A percentile compares a stretch with the other conserved stretches of the same genome.
Conservation (phyloP, 2,797 vertebrate genomes). For the Pangasius macronema region DNA sequence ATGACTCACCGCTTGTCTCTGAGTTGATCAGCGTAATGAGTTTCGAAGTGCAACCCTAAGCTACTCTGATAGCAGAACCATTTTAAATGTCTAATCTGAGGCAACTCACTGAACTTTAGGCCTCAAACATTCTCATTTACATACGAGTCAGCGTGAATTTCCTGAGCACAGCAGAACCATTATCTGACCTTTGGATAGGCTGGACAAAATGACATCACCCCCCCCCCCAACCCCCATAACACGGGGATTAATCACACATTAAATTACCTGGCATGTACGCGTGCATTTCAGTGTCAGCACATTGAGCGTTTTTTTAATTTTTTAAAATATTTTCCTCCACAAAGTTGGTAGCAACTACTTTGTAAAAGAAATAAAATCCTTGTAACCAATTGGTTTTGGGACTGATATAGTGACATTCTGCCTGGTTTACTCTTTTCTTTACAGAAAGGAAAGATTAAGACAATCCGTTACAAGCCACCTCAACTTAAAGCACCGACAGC, state of each 20-base stretch:
- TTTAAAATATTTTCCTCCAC: not conserved
- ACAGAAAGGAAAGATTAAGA: conserved; percentile 77
- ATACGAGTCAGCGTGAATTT: conserved; percentile 64
- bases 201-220: conserved; percentile 63
- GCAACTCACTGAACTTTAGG: conserved; percentile 55
- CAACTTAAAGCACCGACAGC: conserved; percentile 78
- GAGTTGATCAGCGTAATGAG: conserved; percentile 62
- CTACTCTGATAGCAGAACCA: conserved; percentile 58
- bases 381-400: conserved; percentile 76
- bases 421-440: conserved; percentile 76
- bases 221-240: conserved; percentile 53
- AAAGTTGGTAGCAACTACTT: conserved; percentile 64
- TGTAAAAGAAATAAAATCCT: conserved; percentile 63
- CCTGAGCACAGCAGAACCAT: conserved; percentile 64
- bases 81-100: conserved; percentile 63
- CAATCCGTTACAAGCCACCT: conserved; percentile 77
- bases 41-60: conserved; percentile 59
- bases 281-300: conserved; percentile 61
- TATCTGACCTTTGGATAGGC: conserved; percentile 67
- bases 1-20: conserved; percentile 56
- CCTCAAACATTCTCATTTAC: conserved; percentile 61
- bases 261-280: conserved; percentile 63
- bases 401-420: conserved; percentile 77
- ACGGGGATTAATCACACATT: conserved; percentile 66
- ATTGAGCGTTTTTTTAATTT: conserved; percentile 50